phyloP scores from a whole-genome alignment of 2,113 vertebrate genomes.

The Solea senegalensis region DNA sequence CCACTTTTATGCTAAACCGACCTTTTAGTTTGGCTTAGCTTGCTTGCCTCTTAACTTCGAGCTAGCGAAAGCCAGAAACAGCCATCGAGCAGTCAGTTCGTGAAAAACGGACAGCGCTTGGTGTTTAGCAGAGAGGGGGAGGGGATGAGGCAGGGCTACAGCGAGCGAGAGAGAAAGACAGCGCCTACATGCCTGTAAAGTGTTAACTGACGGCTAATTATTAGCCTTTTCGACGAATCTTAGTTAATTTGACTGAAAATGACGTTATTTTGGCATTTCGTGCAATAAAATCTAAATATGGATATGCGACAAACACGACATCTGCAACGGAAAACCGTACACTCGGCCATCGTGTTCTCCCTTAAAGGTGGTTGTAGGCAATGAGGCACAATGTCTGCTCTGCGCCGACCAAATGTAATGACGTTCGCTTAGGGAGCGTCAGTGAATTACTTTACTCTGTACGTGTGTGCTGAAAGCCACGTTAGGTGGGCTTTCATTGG shows the following conservation, averaged over 20 bases:
- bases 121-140: slow-evolving; percentile 73
- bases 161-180: slow-evolving; percentile 38
- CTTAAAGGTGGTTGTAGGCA: slow-evolving; percentile 39
- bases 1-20: not conserved
- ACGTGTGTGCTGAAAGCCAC: not conserved
- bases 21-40: not conserved
- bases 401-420: slow-evolving; percentile 22
- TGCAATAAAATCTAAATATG: slow-evolving; percentile 13
- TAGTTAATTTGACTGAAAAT: slow-evolving; percentile 8
- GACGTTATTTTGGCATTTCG: slow-evolving; percentile 39
- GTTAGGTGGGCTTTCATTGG: not conserved
- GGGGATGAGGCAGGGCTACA: slow-evolving; percentile 63
- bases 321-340: slow-evolving; percentile 30
- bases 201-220: slow-evolving; percentile 11
- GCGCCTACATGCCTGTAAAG: slow-evolving; percentile 52
- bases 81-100: slow-evolving; percentile 52
- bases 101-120: slow-evolving; percentile 53
- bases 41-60: slow-evolving; percentile 38
- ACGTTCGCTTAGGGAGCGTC: slow-evolving; percentile 64
- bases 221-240: slow-evolving; percentile 21
- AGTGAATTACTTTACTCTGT: slow-evolving; percentile 28
- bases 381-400: slow-evolving; percentile 45
- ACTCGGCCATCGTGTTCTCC: slow-evolving; percentile 46
- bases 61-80: slow-evolving; percentile 50
- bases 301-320: slow-evolving; percentile 32